A percentile compares a stretch with the other conserved stretches of the same genome.
These are phyloP conservation scores for Hybognathus amarus DNA, from an alignment of 2,797 vertebrate genomes.

Conservation along the genomic window DNA sequence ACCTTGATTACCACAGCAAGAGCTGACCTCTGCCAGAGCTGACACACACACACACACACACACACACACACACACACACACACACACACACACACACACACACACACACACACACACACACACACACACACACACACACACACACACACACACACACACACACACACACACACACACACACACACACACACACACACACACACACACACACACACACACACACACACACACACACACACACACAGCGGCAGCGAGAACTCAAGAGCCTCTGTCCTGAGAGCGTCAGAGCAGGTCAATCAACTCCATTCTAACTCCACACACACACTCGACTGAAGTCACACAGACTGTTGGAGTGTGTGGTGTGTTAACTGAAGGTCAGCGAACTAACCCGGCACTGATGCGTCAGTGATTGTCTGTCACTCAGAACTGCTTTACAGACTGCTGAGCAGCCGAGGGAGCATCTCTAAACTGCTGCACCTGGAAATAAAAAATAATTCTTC, in stretches of 20 bases:
- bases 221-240: background rate
- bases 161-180: too few relatives aligned
- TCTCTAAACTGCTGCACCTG: slow-evolving; percentile 10
- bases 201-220: too few relatives aligned
- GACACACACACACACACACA: background rate
- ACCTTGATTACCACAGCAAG: slow-evolving; percentile 21
- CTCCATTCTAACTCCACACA: background rate
- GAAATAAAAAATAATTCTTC: slow-evolving; percentile 4
- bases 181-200: too few relatives aligned
- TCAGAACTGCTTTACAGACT: slow-evolving; percentile 7
- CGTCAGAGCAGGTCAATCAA: background rate
- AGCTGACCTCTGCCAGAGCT: background rate
- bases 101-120: background rate
- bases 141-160: background rate
- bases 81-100: background rate
- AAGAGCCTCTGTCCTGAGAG: slow-evolving; percentile 6
- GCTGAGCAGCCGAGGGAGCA: background rate
- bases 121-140: background rate
- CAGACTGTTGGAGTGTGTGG: background rate
- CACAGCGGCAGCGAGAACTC: background rate
- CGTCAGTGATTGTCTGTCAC: slow-evolving; percentile 13
- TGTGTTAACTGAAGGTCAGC: slow-evolving; percentile 27
- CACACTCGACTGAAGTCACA: background rate
- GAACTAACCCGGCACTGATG: background rate
- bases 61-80: background rate